These are phyloP conservation scores for Tachina fera DNA, from an alignment of 2,888 invertebrate species.

Conservation along the genomic window DNA sequence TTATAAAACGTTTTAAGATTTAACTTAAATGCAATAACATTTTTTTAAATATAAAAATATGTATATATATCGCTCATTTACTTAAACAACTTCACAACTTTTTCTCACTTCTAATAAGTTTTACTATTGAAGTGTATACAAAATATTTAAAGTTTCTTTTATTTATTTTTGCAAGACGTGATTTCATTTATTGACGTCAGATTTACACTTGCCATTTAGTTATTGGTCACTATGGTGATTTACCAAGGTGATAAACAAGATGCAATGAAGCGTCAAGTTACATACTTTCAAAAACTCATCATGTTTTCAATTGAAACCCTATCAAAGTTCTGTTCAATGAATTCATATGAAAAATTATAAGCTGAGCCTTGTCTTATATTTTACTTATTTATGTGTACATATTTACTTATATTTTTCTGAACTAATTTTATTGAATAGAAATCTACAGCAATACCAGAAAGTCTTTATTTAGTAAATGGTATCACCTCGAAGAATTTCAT, in stretches of 20 bases:
- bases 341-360: conserved; percentile 3
- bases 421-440: conserved; percentile 33
- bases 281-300: conserved; percentile 59
- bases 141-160: conserved; percentile 7
- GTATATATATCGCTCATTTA: too few species aligned
- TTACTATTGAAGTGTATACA: neutral
- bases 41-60: too few species aligned
- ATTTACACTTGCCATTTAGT: conserved; percentile 47
- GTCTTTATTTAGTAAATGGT: conserved; percentile 74
- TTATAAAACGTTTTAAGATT: too few species aligned
- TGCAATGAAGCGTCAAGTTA: conserved; percentile 69
- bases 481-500: conserved; percentile 81
- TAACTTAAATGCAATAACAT: too few species aligned
- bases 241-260: conserved; percentile 67
- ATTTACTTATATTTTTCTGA: conserved; percentile 46
- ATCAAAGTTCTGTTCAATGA: conserved; percentile 49
- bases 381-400: neutral
- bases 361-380: conserved; percentile 10
- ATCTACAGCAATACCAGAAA: neutral
- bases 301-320: conserved; percentile 64
- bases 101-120: neutral
- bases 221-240: conserved; percentile 62
- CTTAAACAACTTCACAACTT: too few species aligned
- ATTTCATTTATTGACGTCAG: conserved; percentile 51
- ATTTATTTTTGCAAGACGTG: conserved; percentile 3